These are phyloP conservation scores for Lagothrix lagotricha DNA, from an alignment of 2,797 vertebrate genomes.

Conservation along the genomic window DNA sequence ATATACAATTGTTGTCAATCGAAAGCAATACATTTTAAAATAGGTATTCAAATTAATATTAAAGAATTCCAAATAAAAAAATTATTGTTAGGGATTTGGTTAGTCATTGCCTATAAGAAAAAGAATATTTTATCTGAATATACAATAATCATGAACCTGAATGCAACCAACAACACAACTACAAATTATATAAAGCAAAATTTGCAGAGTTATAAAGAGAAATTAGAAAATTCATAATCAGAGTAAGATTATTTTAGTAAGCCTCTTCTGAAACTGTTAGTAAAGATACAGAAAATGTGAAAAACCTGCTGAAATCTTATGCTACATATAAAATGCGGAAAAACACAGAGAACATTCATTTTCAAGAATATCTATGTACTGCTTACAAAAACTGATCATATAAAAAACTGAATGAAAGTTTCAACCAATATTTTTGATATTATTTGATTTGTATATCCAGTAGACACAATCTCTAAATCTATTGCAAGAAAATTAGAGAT, in stretches of 20 bases:
- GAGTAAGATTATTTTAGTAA: background rate
- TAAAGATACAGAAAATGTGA: background rate
- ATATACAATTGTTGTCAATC: background rate
- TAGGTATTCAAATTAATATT: background rate
- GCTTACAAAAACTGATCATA: background rate
- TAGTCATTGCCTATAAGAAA: background rate
- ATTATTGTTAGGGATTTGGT: background rate
- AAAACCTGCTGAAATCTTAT: background rate
- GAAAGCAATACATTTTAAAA: background rate
- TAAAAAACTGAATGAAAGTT: background rate
- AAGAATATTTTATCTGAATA: background rate
- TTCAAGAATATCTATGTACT: background rate
- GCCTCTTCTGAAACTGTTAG: background rate
- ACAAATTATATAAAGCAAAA: background rate
- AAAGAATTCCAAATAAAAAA: background rate
- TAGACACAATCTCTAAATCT: background rate
- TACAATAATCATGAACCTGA: background rate
- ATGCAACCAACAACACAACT: background rate
- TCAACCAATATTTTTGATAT: background rate
- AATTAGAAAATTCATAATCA: background rate
- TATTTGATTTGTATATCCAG: background rate
- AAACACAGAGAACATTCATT: background rate
- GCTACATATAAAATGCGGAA: background rate
- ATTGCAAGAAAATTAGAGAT: background rate
- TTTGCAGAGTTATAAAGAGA: background rate